Evolutionary conservation across 2,797 vertebrate species (phyloP).

Genomic region (Hypotaenidia okinawae): DNA sequence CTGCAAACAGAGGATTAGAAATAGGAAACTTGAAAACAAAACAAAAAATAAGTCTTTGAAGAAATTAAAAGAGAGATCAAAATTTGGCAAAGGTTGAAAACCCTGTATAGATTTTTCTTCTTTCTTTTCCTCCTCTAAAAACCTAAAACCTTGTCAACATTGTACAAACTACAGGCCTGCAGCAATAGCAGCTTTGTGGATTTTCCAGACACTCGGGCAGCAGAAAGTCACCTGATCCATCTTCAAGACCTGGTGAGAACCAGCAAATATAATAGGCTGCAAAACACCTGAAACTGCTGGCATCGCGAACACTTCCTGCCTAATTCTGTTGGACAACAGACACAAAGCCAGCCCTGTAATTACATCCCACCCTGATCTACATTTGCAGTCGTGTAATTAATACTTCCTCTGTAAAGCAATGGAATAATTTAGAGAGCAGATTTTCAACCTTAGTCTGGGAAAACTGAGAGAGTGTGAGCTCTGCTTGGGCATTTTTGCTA

Average conservation of each 20-base stretch:
- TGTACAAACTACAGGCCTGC: slow-evolving; percentile 51
- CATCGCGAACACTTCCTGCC: slow-evolving; percentile 78
- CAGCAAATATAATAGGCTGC: slow-evolving; percentile 76
- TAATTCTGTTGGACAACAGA: slow-evolving; percentile 82
- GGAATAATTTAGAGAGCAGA: slow-evolving; percentile 80
- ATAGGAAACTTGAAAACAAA: neutral
- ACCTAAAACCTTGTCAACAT: slow-evolving; percentile 14
- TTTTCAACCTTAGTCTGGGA: slow-evolving; percentile 74
- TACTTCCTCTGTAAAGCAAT: slow-evolving; percentile 83
- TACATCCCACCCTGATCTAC: slow-evolving; percentile 81
- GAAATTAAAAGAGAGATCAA: neutral
- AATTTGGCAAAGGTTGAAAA: neutral
- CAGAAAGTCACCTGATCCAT: slow-evolving; percentile 79
- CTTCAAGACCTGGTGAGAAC: slow-evolving; percentile 73
- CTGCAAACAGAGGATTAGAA: neutral
- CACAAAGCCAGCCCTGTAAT: slow-evolving; percentile 85
- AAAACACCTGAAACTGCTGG: slow-evolving; percentile 82
- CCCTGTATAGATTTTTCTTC: neutral
- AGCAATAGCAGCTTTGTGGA: slow-evolving; percentile 72
- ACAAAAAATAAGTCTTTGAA: neutral
- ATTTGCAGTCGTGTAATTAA: slow-evolving; percentile 84
- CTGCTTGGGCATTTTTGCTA: slow-evolving; percentile 75
- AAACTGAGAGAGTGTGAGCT: slow-evolving; percentile 53
- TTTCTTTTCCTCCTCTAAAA: slow-evolving; percentile 23
- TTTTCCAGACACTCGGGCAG: slow-evolving; percentile 79